Conservation (phyloP, 2,888 invertebrate genomes). For the Stenotaenia linearis region DNA sequence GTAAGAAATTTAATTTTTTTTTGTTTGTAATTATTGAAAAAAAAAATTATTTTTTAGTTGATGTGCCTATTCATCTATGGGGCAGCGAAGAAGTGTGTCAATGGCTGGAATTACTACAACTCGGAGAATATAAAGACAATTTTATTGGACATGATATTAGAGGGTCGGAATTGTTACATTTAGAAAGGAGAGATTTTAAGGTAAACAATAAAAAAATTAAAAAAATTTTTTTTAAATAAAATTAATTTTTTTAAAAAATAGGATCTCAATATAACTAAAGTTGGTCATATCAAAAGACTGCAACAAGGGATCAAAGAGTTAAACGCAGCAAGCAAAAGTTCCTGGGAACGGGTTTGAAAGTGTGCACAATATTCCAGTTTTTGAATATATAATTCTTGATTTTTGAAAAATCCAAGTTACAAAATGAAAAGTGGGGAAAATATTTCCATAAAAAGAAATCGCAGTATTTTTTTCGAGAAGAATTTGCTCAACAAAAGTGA, state of each 20-base stretch:
- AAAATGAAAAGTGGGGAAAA: neutral
- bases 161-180: slow-evolving; percentile 76
- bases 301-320: slow-evolving; percentile 81
- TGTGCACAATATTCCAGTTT: too few species aligned
- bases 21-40: neutral
- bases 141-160: slow-evolving; percentile 87
- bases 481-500: neutral
- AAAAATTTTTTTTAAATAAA: neutral
- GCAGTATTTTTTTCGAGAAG: neutral
- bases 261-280: slow-evolving; percentile 88
- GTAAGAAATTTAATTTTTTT: too few species aligned
- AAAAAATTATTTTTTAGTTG: slow-evolving; percentile 28
- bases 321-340: neutral
- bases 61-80: slow-evolving; percentile 59
- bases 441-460: neutral
- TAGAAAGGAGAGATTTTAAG: slow-evolving; percentile 65
- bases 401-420: neutral
- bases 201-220: slow-evolving; percentile 40
- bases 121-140: slow-evolving; percentile 84
- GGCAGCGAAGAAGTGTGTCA: slow-evolving; percentile 79
- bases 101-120: slow-evolving; percentile 83
- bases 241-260: slow-evolving; percentile 51
- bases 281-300: slow-evolving; percentile 92
- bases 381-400: neutral
- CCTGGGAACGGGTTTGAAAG: slow-evolving; percentile 11